Base-by-base conservation (phyloP, 2,113 vertebrate species). In the Bufo gargarizans region DNA sequence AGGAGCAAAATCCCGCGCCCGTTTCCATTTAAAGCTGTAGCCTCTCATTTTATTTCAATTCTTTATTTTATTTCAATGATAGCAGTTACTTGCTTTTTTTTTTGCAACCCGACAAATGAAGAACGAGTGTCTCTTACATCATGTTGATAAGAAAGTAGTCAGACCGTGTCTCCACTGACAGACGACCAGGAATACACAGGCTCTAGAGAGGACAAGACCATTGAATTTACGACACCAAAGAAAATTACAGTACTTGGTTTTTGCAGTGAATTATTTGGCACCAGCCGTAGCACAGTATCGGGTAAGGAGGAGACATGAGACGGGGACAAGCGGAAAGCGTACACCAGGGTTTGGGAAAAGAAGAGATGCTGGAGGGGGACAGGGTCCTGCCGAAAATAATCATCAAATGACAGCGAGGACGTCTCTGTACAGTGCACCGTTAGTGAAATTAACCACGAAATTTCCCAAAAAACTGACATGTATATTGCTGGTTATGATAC, bases 241-340 rank as follows among this genome's bases (percentile, higher is more conserved):
- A 90, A 91, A 91, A 91, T 90, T 56, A 90, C 92, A 93, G 93
- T 92, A 93, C 93, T 92, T 91, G 91, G 90, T 89, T 89, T 33
- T 90, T 80, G 59, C 87, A 79, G 89, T 89, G 90, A 90, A 90
- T 90, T 45, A 74, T 91, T 92, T 89, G 92, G 91, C 90, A 91
- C 86, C 78, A 77, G 91, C 90, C 90, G 0, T 4, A 0, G 49
- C 87, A 86, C n/a, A 0, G 83, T 85, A 90, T 78, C 53, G 14
- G 88, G 22, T 69, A 85, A 69, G 56, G 77, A 72, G 17, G 74
- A 53, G 72, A 17, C 33, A 76, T 13, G 77, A 78, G 45, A 86
- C 72, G 50, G 53, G 74, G 59, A 86, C 85, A 77, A 85, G 84
- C 83, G n/a, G 12, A 63, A 53, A 77, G 84, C 85, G 22, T 77